Percentiles rank a stretch among this genome's conserved stretches.
Evolutionary conservation across 2,888 invertebrate species (phyloP).

Genomic region (Scelioninae gen. 2): DNA sequence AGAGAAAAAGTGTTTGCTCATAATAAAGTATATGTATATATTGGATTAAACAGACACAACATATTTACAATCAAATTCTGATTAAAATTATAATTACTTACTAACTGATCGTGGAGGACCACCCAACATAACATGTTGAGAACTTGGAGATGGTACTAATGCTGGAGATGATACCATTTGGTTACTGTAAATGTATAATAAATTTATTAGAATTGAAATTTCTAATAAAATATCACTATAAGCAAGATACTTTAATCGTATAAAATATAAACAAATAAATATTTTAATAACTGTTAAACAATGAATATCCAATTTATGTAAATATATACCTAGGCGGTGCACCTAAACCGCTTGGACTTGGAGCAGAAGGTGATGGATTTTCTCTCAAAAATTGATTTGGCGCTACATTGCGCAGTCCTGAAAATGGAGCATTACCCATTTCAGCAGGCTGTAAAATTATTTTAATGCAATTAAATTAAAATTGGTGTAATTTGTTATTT

Average conservation of each 20-base stretch:
- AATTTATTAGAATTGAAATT: neutral
- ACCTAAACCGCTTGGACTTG: constrained; percentile 81
- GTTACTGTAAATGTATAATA: constrained; percentile 69
- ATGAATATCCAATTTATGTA: no score
- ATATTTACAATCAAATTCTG: neutral
- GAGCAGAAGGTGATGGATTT: constrained; percentile 87
- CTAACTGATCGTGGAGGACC: constrained; percentile 79
- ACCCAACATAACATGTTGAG: constrained; percentile 79
- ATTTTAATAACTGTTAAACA: no score
- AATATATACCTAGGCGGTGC: constrained; percentile 74
- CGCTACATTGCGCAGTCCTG: constrained; percentile 80
- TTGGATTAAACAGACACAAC: no score
- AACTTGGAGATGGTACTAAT: constrained; percentile 82
- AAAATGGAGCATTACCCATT: constrained; percentile 76
- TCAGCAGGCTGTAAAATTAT: constrained; percentile 71
- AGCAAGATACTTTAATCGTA: no score
- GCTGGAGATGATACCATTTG: constrained; percentile 85
- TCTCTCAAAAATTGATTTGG: constrained; percentile 87
- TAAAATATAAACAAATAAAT: no score
- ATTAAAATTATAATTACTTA: constrained; percentile 65
- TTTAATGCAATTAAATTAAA: neutral
- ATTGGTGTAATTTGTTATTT: neutral
- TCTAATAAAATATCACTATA: constrained; percentile 2
- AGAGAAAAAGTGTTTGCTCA: no score
- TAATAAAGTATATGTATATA: no score